Percentiles rank a stretch among this genome's conserved stretches.
These are phyloP conservation scores for Lycodopsis pacificus DNA, from an alignment of 2,797 vertebrate species.

Conservation along the genomic window DNA sequence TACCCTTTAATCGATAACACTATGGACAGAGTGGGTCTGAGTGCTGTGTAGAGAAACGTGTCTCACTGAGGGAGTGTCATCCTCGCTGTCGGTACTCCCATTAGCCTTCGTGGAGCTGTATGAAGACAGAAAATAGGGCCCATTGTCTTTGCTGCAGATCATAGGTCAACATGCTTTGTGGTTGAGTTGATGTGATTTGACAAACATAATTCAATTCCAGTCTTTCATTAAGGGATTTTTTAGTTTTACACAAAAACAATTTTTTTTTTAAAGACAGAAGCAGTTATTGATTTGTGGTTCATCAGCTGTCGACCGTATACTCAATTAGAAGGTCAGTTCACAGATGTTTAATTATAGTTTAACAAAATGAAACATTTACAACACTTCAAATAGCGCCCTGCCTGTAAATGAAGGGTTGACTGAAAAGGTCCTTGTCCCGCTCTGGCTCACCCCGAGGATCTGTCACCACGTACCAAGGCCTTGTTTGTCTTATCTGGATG, in stretches of 20 bases:
- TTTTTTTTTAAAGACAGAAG: neutral
- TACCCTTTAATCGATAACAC: constrained; percentile 83
- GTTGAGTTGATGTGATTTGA: constrained; percentile 5
- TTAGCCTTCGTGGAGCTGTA: constrained; percentile 37
- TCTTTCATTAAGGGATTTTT: constrained; percentile 1
- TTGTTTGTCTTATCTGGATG: constrained; percentile 47
- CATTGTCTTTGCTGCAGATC: constrained; percentile 22
- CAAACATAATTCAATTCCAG: neutral
- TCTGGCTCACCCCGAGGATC: constrained; percentile 29
- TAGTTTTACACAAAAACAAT: neutral
- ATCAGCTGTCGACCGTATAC: neutral
- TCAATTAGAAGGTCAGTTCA: neutral
- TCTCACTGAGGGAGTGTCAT: constrained; percentile 71
- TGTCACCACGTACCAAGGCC: constrained; percentile 20
- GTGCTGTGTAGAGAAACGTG: constrained; percentile 72
- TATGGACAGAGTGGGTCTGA: constrained; percentile 79
- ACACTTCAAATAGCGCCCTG: neutral
- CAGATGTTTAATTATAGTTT: constrained; percentile 7
- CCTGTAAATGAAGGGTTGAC: neutral
- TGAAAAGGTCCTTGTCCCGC: constrained; percentile 23
- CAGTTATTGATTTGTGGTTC: constrained; percentile 18
- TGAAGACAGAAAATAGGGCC: constrained; percentile 10
- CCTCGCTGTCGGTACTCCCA: constrained; percentile 47
- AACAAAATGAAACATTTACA: neutral
- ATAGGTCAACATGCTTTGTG: constrained; percentile 24